Evolutionary conservation across 1,140 invertebrate species (phyloP).

Genomic region (Drosophila repletoides): DNA sequence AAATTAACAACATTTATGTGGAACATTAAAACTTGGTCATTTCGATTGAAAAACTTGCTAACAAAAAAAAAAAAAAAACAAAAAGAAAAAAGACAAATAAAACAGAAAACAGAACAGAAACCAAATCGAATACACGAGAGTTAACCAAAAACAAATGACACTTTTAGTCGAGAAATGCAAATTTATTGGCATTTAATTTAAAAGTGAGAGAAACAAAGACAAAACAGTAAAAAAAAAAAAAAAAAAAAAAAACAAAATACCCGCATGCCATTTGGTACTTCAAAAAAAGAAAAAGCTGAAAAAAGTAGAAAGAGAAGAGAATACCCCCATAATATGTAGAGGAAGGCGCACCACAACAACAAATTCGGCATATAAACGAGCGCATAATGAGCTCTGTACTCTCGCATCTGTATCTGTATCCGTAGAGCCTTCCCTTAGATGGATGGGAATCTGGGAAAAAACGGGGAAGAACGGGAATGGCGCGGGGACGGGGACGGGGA

Average conservation of each 20-base stretch:
- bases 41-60: conserved; percentile 71
- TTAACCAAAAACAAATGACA: conserved; percentile 62
- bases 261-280: too few species aligned
- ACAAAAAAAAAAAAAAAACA: conserved; percentile 15
- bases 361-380: conserved; percentile 79
- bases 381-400: conserved; percentile 71
- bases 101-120: conserved; percentile 43
- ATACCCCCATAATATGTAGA: conserved; percentile 65
- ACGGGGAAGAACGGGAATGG: background rate
- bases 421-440: conserved; percentile 51
- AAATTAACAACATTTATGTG: conserved; percentile 79
- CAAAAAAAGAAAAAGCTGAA: background rate
- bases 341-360: conserved; percentile 56
- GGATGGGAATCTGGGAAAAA: conserved; percentile 8
- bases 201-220: conserved; percentile 52
- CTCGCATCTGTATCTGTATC: background rate
- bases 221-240: background rate
- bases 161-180: conserved; percentile 65
- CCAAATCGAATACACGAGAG: conserved; percentile 61
- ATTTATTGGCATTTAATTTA: conserved; percentile 79
- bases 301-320: background rate
- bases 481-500: background rate
- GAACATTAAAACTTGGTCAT: conserved; percentile 68
- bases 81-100: background rate
- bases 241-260: conserved; percentile 10